phyloP scores from a whole-genome alignment of 2,888 invertebrate species.

The Drosophila eohydei region DNA sequence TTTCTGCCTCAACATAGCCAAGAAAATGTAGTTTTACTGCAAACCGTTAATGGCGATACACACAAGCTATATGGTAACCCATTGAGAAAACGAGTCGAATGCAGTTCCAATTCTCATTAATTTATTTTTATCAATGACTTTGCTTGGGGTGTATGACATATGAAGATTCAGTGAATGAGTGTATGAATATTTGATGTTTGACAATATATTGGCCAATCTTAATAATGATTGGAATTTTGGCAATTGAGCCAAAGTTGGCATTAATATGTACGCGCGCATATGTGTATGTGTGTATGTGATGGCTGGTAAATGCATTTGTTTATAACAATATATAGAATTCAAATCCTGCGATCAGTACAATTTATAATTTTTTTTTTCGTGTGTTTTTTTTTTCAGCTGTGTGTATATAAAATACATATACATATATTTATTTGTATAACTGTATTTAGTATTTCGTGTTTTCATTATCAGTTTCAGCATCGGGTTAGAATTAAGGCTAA shows the following conservation, averaged over 20 bases:
- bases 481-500: slow-evolving; percentile 30
- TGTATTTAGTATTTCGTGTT: slow-evolving; percentile 4
- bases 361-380: slow-evolving; percentile 35
- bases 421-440: neutral
- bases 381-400: too few relatives aligned
- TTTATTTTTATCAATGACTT: slow-evolving; percentile 31
- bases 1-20: too few relatives aligned
- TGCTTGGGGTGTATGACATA: slow-evolving; percentile 7
- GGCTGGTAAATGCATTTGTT: slow-evolving; percentile 61
- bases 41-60: too few relatives aligned
- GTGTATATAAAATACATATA: neutral
- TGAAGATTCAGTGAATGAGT: slow-evolving; percentile 1
- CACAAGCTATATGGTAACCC: too few relatives aligned
- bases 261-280: neutral
- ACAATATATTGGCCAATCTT: slow-evolving; percentile 8
- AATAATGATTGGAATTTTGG: slow-evolving; percentile 24
- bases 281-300: slow-evolving; percentile 3
- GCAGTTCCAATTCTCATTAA: slow-evolving; percentile 32
- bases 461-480: slow-evolving; percentile 10
- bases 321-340: slow-evolving; percentile 41
- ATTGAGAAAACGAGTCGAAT: neutral
- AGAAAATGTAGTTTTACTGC: neutral
- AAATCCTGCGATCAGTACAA: slow-evolving; percentile 62
- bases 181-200: neutral
- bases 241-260: slow-evolving; percentile 6